These are phyloP conservation scores for Tineola bisselliella DNA, from an alignment of 2,888 invertebrate genomes.

Conservation along the genomic window DNA sequence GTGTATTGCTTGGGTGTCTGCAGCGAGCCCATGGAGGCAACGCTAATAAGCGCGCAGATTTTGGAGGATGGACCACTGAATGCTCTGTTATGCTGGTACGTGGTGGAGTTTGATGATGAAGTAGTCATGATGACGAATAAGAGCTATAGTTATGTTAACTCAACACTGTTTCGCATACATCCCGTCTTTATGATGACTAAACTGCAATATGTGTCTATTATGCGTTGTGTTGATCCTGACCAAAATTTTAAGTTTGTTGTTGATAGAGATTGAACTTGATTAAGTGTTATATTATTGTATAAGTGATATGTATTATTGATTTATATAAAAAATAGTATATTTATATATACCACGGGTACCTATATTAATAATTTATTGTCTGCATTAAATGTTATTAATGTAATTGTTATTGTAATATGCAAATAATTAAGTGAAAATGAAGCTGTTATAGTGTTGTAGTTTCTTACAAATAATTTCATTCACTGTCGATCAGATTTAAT, in stretches of 20 bases:
- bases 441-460: too few relatives aligned
- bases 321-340: too few relatives aligned
- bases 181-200: conserved; percentile 30
- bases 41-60: conserved; percentile 32
- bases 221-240: conserved; percentile 36
- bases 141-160: conserved; percentile 50
- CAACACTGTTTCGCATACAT: conserved; percentile 53
- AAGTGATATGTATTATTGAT: too few relatives aligned
- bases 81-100: conserved; percentile 67
- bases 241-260: conserved; percentile 39
- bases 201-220: conserved; percentile 35
- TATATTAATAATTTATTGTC: too few relatives aligned
- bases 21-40: conserved; percentile 21
- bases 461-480: too few relatives aligned
- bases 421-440: too few relatives aligned
- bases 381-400: too few relatives aligned
- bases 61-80: conserved; percentile 46
- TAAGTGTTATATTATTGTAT: not conserved
- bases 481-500: too few relatives aligned
- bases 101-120: conserved; percentile 49
- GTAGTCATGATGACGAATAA: conserved; percentile 27
- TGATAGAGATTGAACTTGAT: not conserved
- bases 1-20: conserved; percentile 32
- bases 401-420: too few relatives aligned
- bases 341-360: too few relatives aligned